A percentile compares a stretch with the other conserved stretches of the same genome.
Evolutionary conservation across 2,888 invertebrate species (phyloP).

Genomic region (Orgyia antiqua): DNA sequence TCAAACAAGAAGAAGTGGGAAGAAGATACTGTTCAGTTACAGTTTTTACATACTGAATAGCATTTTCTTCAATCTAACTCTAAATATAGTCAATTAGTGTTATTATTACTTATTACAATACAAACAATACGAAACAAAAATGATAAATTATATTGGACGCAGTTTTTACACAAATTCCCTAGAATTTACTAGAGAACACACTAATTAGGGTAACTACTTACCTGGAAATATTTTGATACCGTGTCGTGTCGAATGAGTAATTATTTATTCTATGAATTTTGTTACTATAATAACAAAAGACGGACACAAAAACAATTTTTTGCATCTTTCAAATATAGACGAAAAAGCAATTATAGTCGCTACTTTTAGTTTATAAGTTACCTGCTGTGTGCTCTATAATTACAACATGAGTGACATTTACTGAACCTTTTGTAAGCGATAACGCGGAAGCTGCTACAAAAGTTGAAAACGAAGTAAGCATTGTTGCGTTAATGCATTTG

Average conservation of each 20-base stretch:
- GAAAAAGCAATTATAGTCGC: slow-evolving; percentile 60
- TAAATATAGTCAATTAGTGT: too few relatives aligned
- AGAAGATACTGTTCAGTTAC: too few relatives aligned
- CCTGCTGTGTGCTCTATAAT: slow-evolving; percentile 74
- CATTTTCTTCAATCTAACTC: too few relatives aligned
- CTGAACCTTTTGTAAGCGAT: slow-evolving; percentile 74
- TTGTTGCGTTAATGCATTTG: slow-evolving; percentile 76
- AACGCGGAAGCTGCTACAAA: slow-evolving; percentile 74
- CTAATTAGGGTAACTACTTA: neutral
- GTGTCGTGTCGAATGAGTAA: slow-evolving; percentile 25
- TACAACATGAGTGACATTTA: slow-evolving; percentile 69
- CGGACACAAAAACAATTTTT: slow-evolving; percentile 39
- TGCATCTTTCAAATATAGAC: slow-evolving; percentile 44
- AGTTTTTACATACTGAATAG: too few relatives aligned
- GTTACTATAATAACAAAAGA: slow-evolving; percentile 44
- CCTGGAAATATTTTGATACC: slow-evolving; percentile 9
- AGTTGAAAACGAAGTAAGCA: slow-evolving; percentile 73
- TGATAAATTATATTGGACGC: too few relatives aligned
- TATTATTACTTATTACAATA: too few relatives aligned
- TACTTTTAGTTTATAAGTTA: slow-evolving; percentile 50
- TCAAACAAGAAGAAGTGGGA: too few relatives aligned
- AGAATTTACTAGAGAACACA: neutral
- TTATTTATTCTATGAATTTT: slow-evolving; percentile 36
- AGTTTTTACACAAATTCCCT: neutral
- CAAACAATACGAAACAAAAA: too few relatives aligned